Base-by-base conservation (phyloP, 2,888 invertebrate species). In the Elysia crispata region DNA sequence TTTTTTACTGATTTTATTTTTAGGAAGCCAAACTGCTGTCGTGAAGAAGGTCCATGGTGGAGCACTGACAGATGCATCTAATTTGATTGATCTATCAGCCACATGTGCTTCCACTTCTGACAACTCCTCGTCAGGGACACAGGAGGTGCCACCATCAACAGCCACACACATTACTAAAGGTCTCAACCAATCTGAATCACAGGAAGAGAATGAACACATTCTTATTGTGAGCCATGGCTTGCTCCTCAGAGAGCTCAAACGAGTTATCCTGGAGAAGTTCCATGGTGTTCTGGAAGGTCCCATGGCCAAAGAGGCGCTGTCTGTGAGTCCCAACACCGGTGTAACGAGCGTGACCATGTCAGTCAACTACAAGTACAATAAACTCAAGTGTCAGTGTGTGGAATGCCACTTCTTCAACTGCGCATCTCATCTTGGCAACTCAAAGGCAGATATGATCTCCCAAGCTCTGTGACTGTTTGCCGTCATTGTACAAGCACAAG, bases 191-290 rank as follows among this genome's bases (percentile, higher is more conserved):
- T 30, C 31, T 5, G 15, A 0, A 8, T 62, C 23, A 15, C 1
- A 18, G 28, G 28, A 25, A 18, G 84, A 86, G 6, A 81, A 82
- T 20, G 90, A 89, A 18, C 90, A 91, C 73, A 89, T 92, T 70
- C 85, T 92, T 5, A 86, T 92, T 30, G 90, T 91, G 15, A 91
- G 90, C 78, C 92, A 92, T 84, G 92, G 92, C 5, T 91, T 91
- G 0, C 86, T 90, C 67, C 85, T 92, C n/a, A 88, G 90, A 76
- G 91, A 92, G 86, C 85, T 91, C 31, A 86, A 91, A 67, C 85
- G 86, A 18, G 86, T 91, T 79, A 90, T 92, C 84, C 87, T 90
- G 1, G 90, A 91, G 64, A 88, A 84, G 31, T 84, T 88, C 33
- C 85, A 85, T 13, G 88, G 88, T 76, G 86, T 87, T 73, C 83